Conservation (phyloP, 2,888 invertebrate species). For the Tethea ocularis region DNA sequence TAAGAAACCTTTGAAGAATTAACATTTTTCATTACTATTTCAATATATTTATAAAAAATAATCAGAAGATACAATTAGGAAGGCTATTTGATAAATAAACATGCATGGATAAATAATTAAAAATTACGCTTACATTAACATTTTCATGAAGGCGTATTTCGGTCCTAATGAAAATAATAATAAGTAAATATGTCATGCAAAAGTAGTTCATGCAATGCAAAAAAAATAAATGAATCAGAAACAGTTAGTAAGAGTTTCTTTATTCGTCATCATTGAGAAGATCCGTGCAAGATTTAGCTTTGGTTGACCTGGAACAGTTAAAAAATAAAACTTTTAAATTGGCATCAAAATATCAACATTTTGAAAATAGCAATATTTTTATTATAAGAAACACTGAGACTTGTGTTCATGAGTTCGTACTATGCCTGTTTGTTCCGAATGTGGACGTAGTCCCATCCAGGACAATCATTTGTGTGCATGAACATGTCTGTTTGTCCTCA, state of each 20-base stretch:
- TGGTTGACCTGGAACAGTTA: slow-evolving; percentile 84
- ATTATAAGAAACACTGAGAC: no score
- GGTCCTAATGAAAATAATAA: neutral
- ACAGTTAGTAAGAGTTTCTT: slow-evolving; percentile 32
- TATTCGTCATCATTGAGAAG: slow-evolving; percentile 85
- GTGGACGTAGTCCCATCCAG: no score
- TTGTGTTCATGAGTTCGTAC: no score
- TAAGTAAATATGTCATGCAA: neutral
- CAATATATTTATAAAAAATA: neutral
- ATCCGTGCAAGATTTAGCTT: slow-evolving; percentile 90
- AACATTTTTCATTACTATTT: neutral
- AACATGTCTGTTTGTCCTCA: no score
- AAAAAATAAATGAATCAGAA: slow-evolving; percentile 30
- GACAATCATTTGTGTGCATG: no score
- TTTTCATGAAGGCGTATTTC: neutral
- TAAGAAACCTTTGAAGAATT: neutral
- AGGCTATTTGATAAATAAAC: neutral
- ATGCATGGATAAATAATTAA: neutral
- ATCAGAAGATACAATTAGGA: neutral
- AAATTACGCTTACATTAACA: neutral
- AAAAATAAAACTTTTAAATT: slow-evolving; percentile 7
- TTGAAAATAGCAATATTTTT: neutral
- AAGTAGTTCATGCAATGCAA: slow-evolving; percentile 19
- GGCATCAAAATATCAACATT: neutral
- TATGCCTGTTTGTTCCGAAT: no score